Evolutionary conservation across 1,140 invertebrate genomes (phyloP).

Genomic region (Physella acuta): DNA sequence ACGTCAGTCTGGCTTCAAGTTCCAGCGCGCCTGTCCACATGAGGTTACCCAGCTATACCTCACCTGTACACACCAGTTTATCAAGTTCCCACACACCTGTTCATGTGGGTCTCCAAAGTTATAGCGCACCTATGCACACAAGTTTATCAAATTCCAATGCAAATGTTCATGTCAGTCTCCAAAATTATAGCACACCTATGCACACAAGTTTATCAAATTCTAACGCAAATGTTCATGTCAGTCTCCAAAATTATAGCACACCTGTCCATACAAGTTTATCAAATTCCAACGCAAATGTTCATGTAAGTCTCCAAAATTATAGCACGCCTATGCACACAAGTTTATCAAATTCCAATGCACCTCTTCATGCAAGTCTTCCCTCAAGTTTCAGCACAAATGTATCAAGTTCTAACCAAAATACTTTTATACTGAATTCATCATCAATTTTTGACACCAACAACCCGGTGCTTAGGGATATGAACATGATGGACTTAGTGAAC

Average conservation of each 20-base stretch:
- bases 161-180: no score
- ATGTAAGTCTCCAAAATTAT: neutral
- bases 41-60: no score
- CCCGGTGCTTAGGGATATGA: slow-evolving; percentile 17
- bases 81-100: no score
- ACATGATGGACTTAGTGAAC: slow-evolving; percentile 23
- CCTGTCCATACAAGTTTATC: neutral
- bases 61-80: no score
- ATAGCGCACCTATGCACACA: no score
- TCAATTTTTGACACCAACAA: slow-evolving; percentile 19
- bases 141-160: no score
- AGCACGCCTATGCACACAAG: neutral
- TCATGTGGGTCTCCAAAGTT: no score
- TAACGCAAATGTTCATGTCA: no score
- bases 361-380: neutral
- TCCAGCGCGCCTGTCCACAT: no score
- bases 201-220: no score
- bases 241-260: neutral
- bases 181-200: neutral
- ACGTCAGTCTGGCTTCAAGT: no score
- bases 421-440: slow-evolving; percentile 1
- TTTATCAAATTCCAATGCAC: neutral
- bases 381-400: neutral
- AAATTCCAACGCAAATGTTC: neutral
- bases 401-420: neutral